Evolutionary conservation across 2,113 vertebrate genomes (phyloP), one percentile per base, ranked within the genome.

Genomic region (Tenrec ecaudatus): DNA sequence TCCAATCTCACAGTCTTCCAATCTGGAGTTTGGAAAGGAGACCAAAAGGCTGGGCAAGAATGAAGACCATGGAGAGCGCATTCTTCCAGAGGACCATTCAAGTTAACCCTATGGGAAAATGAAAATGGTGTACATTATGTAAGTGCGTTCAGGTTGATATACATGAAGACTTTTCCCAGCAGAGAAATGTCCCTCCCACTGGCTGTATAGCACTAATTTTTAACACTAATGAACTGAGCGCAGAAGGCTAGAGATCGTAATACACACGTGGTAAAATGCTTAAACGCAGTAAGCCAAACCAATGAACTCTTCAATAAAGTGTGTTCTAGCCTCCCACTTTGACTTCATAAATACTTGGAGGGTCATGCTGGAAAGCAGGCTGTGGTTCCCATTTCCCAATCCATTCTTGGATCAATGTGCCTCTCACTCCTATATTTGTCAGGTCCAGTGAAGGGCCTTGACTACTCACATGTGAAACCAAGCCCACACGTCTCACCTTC

Each of bases 1-100:
- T 6, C 1, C 15, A n/a, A 11, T 17, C 7, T 25, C 4, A 25
- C 10, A 4, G 16, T 20, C 9, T 17, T 16, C 10, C 33, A n/a
- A 4, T 17, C 33, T 53, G 4, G 20, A 3, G 10, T 82, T 43
- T 77, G 79, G 33, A n/a, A 78, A 31, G 43, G 11, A 78, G 27
- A 66, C 19, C 40, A 68, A 58, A 15, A 68, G 22, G 20, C 25
- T n/a, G 58, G n/a, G 40, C 38, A 92, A 82, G 31, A 15, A 53
- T 53, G 47, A 19, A 58, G 5, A n/a, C 4, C 20, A 47, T 0
- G 71, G 22, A 62, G 31, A 58, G 10, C 23, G 17, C 53, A n/a
- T n/a, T 60, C 1, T 40, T 6, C 17, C 20, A 15, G 15, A 80
- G 62, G 53, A 33, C 6, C 33, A 17, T 12, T 91, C 12, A 53